These are phyloP conservation scores for Meandrina meandrites DNA, from an alignment of 92 coral and sea anemone species.

Conservation along the genomic window DNA sequence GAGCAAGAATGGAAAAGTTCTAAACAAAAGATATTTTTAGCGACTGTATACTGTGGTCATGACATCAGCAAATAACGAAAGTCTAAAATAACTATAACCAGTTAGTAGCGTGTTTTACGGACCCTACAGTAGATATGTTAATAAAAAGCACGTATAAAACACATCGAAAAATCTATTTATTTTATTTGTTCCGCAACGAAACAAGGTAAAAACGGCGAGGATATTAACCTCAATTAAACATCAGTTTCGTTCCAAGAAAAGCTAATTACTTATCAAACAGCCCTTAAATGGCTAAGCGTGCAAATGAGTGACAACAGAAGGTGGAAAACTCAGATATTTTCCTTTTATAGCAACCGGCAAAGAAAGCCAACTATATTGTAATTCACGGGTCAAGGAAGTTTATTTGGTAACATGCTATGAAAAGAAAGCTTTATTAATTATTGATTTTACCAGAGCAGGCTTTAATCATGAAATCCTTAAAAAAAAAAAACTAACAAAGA, in stretches of 20 bases:
- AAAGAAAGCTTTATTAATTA: background rate
- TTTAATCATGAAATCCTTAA: conserved; percentile 7
- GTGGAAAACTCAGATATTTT: background rate
- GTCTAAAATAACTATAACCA: background rate
- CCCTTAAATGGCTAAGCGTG: background rate
- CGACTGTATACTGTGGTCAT: background rate
- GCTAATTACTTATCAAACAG: background rate
- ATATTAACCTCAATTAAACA: background rate
- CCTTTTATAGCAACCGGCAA: background rate
- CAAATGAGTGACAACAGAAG: background rate
- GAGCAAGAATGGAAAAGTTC: background rate
- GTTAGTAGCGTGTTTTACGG: background rate
- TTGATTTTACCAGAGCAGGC: background rate
- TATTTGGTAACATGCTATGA: background rate
- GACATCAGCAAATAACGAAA: background rate
- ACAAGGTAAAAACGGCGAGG: background rate
- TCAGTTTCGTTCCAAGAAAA: background rate
- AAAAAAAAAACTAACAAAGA: background rate
- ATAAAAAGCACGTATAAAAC: background rate
- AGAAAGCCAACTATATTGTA: background rate
- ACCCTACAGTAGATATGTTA: background rate
- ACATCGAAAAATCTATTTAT: background rate
- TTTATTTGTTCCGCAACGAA: background rate
- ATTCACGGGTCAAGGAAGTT: conserved; percentile 1
- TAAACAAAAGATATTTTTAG: conserved; percentile 10